phyloP scores from a whole-genome alignment of 2,888 invertebrate genomes.

The Agrilus cyanescens region DNA sequence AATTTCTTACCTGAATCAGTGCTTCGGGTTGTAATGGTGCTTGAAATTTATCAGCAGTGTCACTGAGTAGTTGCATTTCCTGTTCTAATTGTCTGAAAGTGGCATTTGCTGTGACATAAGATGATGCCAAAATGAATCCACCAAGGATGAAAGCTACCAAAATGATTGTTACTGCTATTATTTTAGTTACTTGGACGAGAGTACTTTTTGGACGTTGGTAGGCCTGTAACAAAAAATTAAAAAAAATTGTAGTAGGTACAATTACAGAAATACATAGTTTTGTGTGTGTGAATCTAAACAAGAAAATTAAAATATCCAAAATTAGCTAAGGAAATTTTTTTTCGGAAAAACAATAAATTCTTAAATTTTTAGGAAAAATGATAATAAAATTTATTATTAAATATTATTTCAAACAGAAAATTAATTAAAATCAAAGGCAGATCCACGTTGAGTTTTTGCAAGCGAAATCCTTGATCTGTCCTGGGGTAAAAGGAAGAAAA shows the following conservation, averaged over 20 bases:
- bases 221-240: slow-evolving; percentile 46
- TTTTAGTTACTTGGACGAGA: slow-evolving; percentile 76
- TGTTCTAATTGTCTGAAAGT: slow-evolving; percentile 69
- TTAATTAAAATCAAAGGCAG: too few species aligned
- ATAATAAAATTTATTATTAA: too few species aligned
- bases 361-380: too few species aligned
- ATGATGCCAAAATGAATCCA: slow-evolving; percentile 69
- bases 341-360: too few species aligned
- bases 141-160: slow-evolving; percentile 71
- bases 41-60: slow-evolving; percentile 41
- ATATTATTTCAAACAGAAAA: too few species aligned
- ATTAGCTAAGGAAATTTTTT: too few species aligned
- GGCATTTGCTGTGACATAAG: slow-evolving; percentile 71
- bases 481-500: too few species aligned
- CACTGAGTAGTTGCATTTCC: slow-evolving; percentile 57
- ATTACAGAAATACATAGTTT: not conserved
- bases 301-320: too few species aligned
- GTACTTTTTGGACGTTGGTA: slow-evolving; percentile 62
- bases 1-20: slow-evolving; percentile 52
- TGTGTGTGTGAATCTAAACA: too few species aligned
- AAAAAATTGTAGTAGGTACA: not conserved
- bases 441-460: too few species aligned
- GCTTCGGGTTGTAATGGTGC: slow-evolving; percentile 44
- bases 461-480: too few species aligned
- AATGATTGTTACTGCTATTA: slow-evolving; percentile 72